Percentiles rank a stretch among this genome's conserved stretches.
Conservation (phyloP, 1,140 invertebrate species). For the Diachasmimorpha longicaudata region DNA sequence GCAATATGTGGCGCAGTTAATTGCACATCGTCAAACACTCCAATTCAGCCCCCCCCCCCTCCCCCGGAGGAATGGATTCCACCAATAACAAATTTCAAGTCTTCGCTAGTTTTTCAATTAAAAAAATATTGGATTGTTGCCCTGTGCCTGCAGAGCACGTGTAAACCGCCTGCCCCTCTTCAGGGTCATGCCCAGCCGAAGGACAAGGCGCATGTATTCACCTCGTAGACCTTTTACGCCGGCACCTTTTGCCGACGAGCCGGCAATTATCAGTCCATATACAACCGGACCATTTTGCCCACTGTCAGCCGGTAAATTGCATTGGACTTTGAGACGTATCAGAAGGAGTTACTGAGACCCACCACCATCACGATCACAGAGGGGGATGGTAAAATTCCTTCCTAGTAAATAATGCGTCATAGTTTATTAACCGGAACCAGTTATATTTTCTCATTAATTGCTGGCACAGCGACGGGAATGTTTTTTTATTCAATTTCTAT, state of each 20-base stretch:
- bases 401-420: not conserved
- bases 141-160: not conserved
- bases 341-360: not conserved
- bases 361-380: not conserved
- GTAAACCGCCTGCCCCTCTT: not conserved
- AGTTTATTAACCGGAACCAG: not conserved
- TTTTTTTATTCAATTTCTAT: not conserved
- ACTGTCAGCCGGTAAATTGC: constrained; percentile 31
- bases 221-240: not conserved
- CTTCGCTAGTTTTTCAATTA: not conserved
- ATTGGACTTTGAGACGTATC: constrained; percentile 20
- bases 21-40: too few relatives aligned
- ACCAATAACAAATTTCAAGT: too few relatives aligned
- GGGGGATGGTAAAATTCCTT: constrained; percentile 2
- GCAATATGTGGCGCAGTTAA: too few relatives aligned
- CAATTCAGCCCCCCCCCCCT: too few relatives aligned
- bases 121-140: not conserved
- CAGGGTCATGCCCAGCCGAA: constrained; percentile 1
- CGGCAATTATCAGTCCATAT: constrained; percentile 33
- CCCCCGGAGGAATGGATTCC: too few relatives aligned
- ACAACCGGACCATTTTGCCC: constrained; percentile 27
- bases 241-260: constrained; percentile 9
- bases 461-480: not conserved
- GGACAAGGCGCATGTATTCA: not conserved
- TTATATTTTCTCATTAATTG: not conserved